phyloP scores from a whole-genome alignment of 2,888 invertebrate species.

The Quadriops clusia region DNA sequence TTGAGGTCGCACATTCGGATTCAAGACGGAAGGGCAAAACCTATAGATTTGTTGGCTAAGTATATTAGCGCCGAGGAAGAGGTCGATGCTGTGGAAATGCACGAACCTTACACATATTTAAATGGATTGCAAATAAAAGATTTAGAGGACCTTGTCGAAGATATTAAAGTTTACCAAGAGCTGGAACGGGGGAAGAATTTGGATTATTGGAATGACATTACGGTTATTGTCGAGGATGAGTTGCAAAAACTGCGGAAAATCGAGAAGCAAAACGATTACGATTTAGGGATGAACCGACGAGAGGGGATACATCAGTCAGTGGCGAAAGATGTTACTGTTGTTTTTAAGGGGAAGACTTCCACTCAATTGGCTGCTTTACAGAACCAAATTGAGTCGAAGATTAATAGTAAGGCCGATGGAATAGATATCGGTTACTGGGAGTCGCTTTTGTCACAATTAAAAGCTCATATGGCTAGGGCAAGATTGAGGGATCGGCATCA shows the following conservation, averaged over 20 bases:
- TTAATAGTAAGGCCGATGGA: slow-evolving; percentile 72
- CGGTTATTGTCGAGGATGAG: slow-evolving; percentile 89
- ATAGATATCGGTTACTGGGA: slow-evolving; percentile 98
- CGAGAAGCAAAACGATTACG: slow-evolving; percentile 49
- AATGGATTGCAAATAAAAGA: slow-evolving; percentile 83
- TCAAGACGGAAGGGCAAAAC: slow-evolving; percentile 92
- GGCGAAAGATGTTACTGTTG: slow-evolving; percentile 73
- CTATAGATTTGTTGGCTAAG: slow-evolving; percentile 93
- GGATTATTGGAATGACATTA: slow-evolving; percentile 93
- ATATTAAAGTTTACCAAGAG: slow-evolving; percentile 91
- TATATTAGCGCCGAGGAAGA: slow-evolving; percentile 86
- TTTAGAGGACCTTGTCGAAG: slow-evolving; percentile 89
- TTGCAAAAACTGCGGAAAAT: slow-evolving; percentile 72
- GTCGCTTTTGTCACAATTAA: slow-evolving; percentile 84
- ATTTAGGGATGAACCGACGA: slow-evolving; percentile 41
- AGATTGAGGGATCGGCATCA: slow-evolving; percentile 87
- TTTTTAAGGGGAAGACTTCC: slow-evolving; percentile 90
- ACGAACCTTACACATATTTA: slow-evolving; percentile 92
- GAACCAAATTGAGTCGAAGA: slow-evolving; percentile 74
- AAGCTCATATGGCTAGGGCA: slow-evolving; percentile 90
- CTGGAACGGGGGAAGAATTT: slow-evolving; percentile 79
- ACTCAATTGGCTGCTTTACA: slow-evolving; percentile 75
- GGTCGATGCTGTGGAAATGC: slow-evolving; percentile 92
- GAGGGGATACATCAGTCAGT: slow-evolving; percentile 80
- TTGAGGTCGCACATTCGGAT: slow-evolving; percentile 90